phyloP scores from a whole-genome alignment of 2,888 invertebrate species.

The Trachelus stipa region DNA sequence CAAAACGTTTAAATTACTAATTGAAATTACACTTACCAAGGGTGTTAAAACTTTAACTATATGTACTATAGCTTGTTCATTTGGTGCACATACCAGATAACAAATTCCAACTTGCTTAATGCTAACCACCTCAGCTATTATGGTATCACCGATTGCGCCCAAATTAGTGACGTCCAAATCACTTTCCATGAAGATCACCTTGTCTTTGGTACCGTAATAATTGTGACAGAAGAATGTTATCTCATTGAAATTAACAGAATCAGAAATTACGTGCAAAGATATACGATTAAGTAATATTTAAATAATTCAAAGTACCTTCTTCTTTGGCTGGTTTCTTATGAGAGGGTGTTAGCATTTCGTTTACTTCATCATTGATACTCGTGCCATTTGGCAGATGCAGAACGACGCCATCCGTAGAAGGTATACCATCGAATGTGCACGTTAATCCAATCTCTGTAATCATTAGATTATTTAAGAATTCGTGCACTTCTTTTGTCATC shows the following conservation, averaged over 20 bases:
- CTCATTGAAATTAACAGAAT: neutral
- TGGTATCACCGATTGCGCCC: conserved; percentile 42
- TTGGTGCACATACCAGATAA: conserved; percentile 36
- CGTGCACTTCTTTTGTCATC: conserved; percentile 46
- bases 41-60: conserved; percentile 37
- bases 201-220: neutral
- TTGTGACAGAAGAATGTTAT: neutral
- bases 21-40: neutral
- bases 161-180: conserved; percentile 39
- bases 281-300: neutral
- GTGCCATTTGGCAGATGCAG: conserved; percentile 38
- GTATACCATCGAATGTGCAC: conserved; percentile 43
- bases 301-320: conserved; percentile 30
- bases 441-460: conserved; percentile 39
- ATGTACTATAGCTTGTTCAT: conserved; percentile 43
- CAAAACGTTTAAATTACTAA: neutral
- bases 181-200: conserved; percentile 26
- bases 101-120: conserved; percentile 18
- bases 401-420: conserved; percentile 42
- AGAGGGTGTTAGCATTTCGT: conserved; percentile 41
- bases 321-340: conserved; percentile 37
- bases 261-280: neutral
- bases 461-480: conserved; percentile 43
- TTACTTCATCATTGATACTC: conserved; percentile 49
- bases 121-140: conserved; percentile 32